These are phyloP conservation scores for Tromatobia lineatoria DNA, from an alignment of 2,888 invertebrate species.

Conservation along the genomic window DNA sequence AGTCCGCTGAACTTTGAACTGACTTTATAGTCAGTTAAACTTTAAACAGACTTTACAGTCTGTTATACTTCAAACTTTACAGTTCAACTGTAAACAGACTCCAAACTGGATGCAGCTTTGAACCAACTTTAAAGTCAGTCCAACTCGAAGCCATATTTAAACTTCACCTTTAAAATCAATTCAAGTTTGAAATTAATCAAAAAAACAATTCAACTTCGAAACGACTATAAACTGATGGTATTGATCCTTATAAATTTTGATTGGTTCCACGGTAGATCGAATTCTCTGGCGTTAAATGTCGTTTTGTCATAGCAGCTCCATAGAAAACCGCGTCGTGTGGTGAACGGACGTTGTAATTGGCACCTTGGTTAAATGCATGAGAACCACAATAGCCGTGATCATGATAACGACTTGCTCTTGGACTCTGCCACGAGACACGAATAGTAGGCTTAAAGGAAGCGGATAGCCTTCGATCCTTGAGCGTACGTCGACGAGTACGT, in stretches of 20 bases:
- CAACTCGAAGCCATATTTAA: too few species aligned
- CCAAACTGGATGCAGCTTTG: too few species aligned
- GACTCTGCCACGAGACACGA: not conserved
- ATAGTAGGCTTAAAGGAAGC: constrained; percentile 6
- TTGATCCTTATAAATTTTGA: not conserved
- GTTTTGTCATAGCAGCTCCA: not conserved
- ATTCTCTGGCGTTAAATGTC: not conserved
- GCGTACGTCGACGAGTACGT: not conserved
- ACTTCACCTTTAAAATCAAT: too few species aligned
- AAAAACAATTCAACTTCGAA: too few species aligned
- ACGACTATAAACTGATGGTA: too few species aligned
- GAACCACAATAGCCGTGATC: constrained; percentile 52
- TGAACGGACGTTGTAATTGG: constrained; percentile 52
- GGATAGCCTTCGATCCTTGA: constrained; percentile 43
- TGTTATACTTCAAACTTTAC: too few species aligned
- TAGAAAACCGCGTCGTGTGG: not conserved
- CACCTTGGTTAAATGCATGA: constrained; percentile 36
- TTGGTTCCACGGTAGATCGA: not conserved
- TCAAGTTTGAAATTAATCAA: too few species aligned
- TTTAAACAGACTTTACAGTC: too few species aligned
- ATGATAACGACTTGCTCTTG: constrained; percentile 56
- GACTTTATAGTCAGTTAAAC: too few species aligned
- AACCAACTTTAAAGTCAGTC: too few species aligned
- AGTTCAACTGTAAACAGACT: too few species aligned
- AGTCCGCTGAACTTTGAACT: too few species aligned